Percentiles rank a stretch among this genome's conserved stretches.
These are phyloP conservation scores for Plutella xylostella DNA, from an alignment of 2,888 invertebrate genomes.

Conservation along the genomic window DNA sequence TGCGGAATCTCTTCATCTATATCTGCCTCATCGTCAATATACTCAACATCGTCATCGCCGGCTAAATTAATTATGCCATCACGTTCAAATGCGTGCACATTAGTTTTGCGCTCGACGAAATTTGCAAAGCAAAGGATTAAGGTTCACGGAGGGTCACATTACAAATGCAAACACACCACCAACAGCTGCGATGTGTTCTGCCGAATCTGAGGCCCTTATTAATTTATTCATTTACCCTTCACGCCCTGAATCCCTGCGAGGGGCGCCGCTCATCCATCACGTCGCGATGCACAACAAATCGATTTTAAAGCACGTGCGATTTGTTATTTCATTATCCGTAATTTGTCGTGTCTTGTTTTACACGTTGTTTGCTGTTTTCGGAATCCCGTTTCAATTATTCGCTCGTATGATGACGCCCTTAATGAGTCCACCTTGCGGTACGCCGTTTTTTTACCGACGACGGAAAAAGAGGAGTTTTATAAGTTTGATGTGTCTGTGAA, in stretches of 20 bases:
- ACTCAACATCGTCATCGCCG: neutral
- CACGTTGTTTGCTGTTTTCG: neutral
- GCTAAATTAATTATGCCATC: slow-evolving; percentile 7
- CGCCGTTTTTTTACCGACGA: no score
- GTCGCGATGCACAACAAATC: slow-evolving; percentile 48
- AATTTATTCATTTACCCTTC: slow-evolving; percentile 65
- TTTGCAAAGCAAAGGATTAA: slow-evolving; percentile 12
- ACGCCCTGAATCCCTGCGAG: slow-evolving; percentile 54
- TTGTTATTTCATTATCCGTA: slow-evolving; percentile 26
- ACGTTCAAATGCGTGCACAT: neutral
- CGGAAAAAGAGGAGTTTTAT: neutral
- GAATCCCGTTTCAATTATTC: neutral
- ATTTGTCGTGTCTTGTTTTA: slow-evolving; percentile 6
- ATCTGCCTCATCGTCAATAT: no score
- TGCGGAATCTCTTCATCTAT: no score
- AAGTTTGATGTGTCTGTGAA: no score
- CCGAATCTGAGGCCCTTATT: slow-evolving; percentile 40
- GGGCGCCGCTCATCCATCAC: slow-evolving; percentile 51
- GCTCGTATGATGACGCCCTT: neutral
- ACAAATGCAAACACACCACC: slow-evolving; percentile 28
- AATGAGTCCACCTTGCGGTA: slow-evolving; percentile 1
- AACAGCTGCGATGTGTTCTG: slow-evolving; percentile 49
- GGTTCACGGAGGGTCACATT: slow-evolving; percentile 18
- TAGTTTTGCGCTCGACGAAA: slow-evolving; percentile 7
- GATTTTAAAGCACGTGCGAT: slow-evolving; percentile 44